Conservation (phyloP, 2,888 invertebrate genomes). For the Ophion obscuratus region DNA sequence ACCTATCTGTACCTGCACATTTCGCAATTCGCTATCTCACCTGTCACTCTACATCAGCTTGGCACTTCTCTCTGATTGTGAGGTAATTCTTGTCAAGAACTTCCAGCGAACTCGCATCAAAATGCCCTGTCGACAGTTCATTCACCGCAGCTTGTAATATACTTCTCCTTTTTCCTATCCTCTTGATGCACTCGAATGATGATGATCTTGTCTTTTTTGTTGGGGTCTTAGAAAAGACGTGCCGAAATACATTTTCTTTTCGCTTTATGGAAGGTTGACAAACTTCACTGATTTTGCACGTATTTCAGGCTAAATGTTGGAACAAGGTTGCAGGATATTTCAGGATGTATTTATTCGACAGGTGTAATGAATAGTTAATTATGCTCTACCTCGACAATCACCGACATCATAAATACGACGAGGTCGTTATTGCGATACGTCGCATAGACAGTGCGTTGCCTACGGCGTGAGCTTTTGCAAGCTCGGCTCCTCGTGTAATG, state of each 20-base stretch:
- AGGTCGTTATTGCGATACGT: conserved; percentile 57
- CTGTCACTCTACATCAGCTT: conserved; percentile 12
- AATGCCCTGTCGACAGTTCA: neutral
- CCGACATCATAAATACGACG: conserved; percentile 62
- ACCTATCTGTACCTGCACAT: conserved; percentile 15
- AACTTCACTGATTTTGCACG: neutral
- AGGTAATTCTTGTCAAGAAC: neutral
- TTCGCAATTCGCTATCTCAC: conserved; percentile 31
- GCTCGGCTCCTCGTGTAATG: conserved; percentile 74
- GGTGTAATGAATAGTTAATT: conserved; percentile 50
- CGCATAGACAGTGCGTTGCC: conserved; percentile 48
- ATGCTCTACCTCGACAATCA: conserved; percentile 50
- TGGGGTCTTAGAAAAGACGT: neutral
- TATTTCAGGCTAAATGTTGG: too few species aligned
- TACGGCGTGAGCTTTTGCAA: conserved; percentile 41
- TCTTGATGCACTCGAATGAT: neutral
- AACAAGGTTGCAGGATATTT: neutral
- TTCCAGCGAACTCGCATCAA: neutral
- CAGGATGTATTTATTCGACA: conserved; percentile 30
- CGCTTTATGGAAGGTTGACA: neutral
- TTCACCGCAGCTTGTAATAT: neutral
- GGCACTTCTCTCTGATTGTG: neutral
- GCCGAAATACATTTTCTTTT: neutral
- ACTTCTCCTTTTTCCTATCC: neutral
- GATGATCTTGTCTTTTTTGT: neutral